A percentile compares a stretch with the other conserved stretches of the same genome.
Conservation (phyloP, 2,113 vertebrate genomes). For the Gymnorhina tibicen region DNA sequence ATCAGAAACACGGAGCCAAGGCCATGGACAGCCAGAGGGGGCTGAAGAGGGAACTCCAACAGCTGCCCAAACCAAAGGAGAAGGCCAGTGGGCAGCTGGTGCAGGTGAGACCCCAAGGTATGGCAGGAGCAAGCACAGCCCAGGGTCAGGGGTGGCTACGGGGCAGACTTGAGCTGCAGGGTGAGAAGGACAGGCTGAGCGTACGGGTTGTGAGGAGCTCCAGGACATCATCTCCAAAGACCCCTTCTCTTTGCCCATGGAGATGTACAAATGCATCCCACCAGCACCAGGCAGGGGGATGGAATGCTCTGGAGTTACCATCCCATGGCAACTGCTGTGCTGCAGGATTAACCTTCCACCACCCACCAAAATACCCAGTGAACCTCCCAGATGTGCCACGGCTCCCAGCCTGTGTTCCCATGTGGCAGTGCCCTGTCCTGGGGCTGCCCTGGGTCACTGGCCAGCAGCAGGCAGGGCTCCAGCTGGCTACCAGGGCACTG, state of each 20-base stretch:
- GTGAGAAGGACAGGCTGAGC: background rate
- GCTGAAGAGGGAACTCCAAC: background rate
- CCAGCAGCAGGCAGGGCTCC: background rate
- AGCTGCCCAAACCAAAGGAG: background rate
- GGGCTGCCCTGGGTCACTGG: background rate
- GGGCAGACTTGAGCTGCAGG: background rate
- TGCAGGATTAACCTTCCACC: background rate
- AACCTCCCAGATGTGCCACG: background rate
- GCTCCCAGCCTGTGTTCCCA: background rate
- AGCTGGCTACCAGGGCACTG: background rate
- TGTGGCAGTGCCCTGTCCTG: background rate
- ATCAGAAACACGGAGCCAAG: background rate
- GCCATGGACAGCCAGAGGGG: background rate
- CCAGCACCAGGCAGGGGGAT: background rate
- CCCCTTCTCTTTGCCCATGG: background rate
- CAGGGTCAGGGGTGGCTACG: rapidly evolving
- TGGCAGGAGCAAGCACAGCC: background rate
- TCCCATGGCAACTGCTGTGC: background rate
- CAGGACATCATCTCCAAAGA: background rate
- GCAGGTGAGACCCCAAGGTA: background rate
- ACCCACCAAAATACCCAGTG: rapidly evolving
- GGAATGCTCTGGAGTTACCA: background rate
- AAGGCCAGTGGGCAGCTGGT: background rate
- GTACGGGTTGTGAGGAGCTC: background rate
- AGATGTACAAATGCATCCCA: background rate